Conservation (phyloP, 2,797 vertebrate genomes). For the Leptodactylus fallax region DNA sequence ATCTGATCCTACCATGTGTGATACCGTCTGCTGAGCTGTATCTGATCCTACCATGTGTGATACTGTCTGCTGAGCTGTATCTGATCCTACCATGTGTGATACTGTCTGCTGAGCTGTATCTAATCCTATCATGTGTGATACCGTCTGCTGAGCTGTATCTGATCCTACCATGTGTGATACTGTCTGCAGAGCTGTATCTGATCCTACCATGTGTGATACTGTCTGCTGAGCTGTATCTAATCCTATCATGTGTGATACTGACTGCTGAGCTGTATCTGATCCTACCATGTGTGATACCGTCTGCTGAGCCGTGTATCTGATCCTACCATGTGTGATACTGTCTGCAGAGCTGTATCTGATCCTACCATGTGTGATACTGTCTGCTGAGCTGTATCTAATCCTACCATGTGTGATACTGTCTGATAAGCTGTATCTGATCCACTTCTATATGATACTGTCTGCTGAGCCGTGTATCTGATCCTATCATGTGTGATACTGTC, state of each 20-base stretch:
- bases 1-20: neutral
- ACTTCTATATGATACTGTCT: neutral
- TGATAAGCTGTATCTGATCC: too few relatives aligned
- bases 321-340: neutral
- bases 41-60: neutral
- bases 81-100: neutral
- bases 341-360: neutral
- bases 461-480: neutral
- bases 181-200: neutral
- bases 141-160: too few relatives aligned
- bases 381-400: neutral
- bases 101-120: neutral
- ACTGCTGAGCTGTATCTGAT: neutral
- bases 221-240: neutral
- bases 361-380: neutral
- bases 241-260: neutral
- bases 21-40: neutral
- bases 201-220: neutral
- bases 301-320: neutral
- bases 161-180: neutral
- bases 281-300: neutral
- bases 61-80: neutral
- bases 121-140: too few relatives aligned
- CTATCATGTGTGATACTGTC: neutral
- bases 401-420: too few relatives aligned